Conservation (phyloP, 2,888 invertebrate genomes). For the Myathropa florea region DNA sequence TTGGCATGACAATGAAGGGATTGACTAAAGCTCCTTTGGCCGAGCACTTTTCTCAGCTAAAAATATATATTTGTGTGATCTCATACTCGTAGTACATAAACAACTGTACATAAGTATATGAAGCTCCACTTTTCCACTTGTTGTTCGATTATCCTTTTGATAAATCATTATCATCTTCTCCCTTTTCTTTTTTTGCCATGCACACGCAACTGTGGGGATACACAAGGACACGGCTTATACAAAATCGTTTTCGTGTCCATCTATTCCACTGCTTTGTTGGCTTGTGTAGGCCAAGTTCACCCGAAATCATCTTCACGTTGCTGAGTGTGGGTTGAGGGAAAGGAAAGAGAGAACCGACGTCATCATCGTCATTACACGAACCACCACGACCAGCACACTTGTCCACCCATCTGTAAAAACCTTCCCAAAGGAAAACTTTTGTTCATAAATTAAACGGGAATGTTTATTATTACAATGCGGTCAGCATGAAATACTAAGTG, state of each 20-base stretch:
- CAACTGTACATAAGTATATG: background rate
- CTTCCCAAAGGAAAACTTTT: slow-evolving; percentile 26
- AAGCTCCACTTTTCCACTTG: slow-evolving; percentile 41
- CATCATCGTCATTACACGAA: slow-evolving; percentile 8
- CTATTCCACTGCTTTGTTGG: background rate
- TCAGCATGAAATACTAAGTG: slow-evolving; percentile 45
- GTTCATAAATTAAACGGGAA: slow-evolving; percentile 54
- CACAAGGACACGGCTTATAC: slow-evolving; percentile 20
- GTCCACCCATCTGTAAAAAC: background rate
- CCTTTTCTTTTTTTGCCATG: slow-evolving; percentile 2
- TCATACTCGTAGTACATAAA: background rate
- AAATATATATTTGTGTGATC: background rate
- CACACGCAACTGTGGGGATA: background rate
- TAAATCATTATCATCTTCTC: slow-evolving; percentile 57
- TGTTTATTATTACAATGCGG: slow-evolving; percentile 50
- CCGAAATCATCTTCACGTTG: slow-evolving; percentile 32
- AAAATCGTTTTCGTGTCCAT: slow-evolving; percentile 6
- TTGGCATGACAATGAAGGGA: slow-evolving; percentile 42
- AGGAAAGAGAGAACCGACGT: slow-evolving; percentile 7
- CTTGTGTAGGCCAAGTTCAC: slow-evolving; percentile 15
- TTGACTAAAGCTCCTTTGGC: slow-evolving; percentile 35
- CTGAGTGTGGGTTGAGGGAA: background rate
- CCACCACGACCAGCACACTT: background rate
- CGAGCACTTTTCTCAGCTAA: slow-evolving; percentile 12
- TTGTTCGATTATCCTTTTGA: slow-evolving; percentile 66